Evolutionary conservation across 2,797 vertebrate species (phyloP).

Genomic region (Borostomias antarcticus): DNA sequence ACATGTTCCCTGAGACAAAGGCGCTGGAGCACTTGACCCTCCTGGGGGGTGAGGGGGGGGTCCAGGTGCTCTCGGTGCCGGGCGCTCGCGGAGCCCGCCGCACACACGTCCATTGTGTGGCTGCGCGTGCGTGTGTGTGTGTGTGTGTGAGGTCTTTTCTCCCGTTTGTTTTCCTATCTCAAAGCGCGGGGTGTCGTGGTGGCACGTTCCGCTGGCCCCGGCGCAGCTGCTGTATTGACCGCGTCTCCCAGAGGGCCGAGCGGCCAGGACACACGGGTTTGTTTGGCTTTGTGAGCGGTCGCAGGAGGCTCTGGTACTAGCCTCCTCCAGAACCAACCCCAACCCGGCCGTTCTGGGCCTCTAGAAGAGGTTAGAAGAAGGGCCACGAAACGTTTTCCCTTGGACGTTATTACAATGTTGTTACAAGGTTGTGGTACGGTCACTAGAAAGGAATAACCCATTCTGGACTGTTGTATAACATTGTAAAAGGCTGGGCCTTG

Average conservation of each 20-base stretch:
- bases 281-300: neutral
- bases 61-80: slow-evolving; percentile 43
- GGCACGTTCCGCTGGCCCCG: too few species aligned
- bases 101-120: neutral
- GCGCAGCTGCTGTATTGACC: slow-evolving; percentile 62
- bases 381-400: too few species aligned
- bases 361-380: neutral
- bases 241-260: slow-evolving; percentile 43
- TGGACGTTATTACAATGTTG: neutral
- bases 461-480: neutral
- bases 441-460: neutral
- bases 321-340: neutral
- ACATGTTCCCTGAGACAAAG: slow-evolving; percentile 70
- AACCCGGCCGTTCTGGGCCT: too few species aligned
- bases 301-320: neutral
- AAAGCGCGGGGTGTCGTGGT: too few species aligned
- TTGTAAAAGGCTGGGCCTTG: neutral
- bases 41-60: slow-evolving; percentile 25
- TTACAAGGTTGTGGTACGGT: neutral
- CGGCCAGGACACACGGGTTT: too few species aligned
- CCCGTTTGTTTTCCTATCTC: neutral
- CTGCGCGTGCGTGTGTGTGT: slow-evolving; percentile 17
- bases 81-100: slow-evolving; percentile 40
- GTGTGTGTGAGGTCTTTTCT: neutral
- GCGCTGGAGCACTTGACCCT: slow-evolving; percentile 64